Evolutionary conservation across 2,888 invertebrate genomes (phyloP), one percentile per base, ranked within the genome.

Genomic region (Macaria liturata): DNA sequence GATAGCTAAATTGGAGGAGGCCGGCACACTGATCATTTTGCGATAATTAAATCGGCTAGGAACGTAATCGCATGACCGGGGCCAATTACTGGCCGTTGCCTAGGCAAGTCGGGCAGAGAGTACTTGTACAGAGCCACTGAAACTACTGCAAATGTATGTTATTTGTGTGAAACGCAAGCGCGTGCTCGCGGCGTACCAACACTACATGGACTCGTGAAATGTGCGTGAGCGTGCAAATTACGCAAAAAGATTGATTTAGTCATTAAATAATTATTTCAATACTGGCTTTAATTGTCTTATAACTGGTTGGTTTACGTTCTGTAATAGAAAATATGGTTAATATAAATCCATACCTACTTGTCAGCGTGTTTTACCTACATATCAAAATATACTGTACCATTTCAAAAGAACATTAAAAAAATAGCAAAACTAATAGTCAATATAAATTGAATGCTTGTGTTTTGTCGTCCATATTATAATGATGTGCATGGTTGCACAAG

Each of bases 51-150:
- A 91, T 91, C 81, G 86, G 75, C 84, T 82, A 83, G 88, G 78
- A 88, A 90, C 83, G 85, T 90, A 91, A 91, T 92, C 88, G 92
- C 92, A 91, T 92, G 92, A 91, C 90, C 83, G 80, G 81, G 74
- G 74, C 83, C 92, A 91, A 92, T 92, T 92, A 92, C 83, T 76
- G 61, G 79, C 72, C 71, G 72, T 82, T 85, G 84, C 84, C 86
- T 87, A 90, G 88, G 84, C 87, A 83, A 84, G 83, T 84, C 81
- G 83, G 81, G 82, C 81, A 86, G 86, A 84, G 83, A 61, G 59
- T 62, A 63, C 39, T 39, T 32, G 30, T 42, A 42, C 49, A 45
- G 46, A 86, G 83, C 81, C 81, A 82, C 76, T 83, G 80, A 86
- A 87, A 87, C 81, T 81, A 77, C 78, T 75, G 67, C 78, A 81